Evolutionary conservation across 2,113 vertebrate genomes (phyloP).

Genomic region (Numenius arquata): DNA sequence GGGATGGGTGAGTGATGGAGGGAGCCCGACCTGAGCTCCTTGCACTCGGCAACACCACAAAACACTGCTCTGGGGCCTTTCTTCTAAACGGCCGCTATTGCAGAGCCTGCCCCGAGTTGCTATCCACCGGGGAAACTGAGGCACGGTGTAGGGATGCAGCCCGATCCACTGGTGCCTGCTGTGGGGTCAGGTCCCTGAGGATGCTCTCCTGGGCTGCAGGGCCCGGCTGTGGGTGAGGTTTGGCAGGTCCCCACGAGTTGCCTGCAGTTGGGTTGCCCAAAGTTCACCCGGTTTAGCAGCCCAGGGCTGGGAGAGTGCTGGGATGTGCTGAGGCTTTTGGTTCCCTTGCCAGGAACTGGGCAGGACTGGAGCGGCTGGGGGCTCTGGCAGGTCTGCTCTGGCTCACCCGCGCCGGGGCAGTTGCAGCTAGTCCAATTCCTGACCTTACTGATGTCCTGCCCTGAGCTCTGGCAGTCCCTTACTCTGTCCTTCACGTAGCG

Average conservation of each 20-base stretch:
- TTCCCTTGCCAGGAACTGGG: background rate
- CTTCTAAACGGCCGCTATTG: rapidly evolving
- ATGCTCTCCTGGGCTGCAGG: background rate
- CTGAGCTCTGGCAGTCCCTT: background rate
- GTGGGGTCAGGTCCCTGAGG: background rate
- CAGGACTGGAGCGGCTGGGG: background rate
- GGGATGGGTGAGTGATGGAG: background rate
- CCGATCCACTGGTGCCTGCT: background rate
- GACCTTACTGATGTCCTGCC: background rate
- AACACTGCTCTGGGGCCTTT: background rate
- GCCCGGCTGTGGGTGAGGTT: background rate
- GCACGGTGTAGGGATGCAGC: background rate
- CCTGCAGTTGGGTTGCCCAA: background rate
- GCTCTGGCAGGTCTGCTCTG: background rate
- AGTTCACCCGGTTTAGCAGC: background rate
- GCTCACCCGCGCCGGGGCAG: background rate
- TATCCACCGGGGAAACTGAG: background rate
- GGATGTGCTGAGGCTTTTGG: rapidly evolving
- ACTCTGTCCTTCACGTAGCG: background rate
- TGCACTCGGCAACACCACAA: rapidly evolving
- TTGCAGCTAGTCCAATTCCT: background rate
- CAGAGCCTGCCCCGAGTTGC: background rate
- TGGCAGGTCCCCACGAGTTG: background rate
- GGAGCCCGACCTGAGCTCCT: background rate
- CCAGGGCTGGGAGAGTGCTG: background rate